phyloP scores from a whole-genome alignment of 2,113 vertebrate genomes.

The Bombycilla garrulus region DNA sequence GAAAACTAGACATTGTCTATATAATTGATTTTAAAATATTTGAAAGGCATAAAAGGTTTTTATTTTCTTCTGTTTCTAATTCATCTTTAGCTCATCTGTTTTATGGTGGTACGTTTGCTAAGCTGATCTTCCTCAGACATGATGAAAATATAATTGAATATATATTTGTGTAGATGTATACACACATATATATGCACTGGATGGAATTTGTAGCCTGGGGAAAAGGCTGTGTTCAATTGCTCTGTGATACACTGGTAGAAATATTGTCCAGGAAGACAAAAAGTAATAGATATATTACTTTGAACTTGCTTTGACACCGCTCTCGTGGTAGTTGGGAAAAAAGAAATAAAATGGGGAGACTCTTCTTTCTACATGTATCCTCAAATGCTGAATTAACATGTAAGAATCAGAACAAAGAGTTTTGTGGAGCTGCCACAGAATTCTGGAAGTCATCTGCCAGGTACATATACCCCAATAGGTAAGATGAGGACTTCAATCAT shows the following conservation, averaged over 20 bases:
- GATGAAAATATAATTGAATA: background rate
- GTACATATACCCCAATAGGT: rapidly evolving
- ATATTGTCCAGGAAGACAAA: background rate
- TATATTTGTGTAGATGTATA: background rate
- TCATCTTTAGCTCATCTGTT: background rate
- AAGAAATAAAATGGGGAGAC: background rate
- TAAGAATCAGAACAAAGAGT: background rate
- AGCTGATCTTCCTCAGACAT: background rate
- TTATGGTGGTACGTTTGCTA: background rate
- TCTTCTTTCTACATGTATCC: background rate
- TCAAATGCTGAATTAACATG: background rate
- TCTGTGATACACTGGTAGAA: background rate
- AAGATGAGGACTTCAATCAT: background rate
- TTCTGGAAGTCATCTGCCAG: background rate
- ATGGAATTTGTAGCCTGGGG: background rate
- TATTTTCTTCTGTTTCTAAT: background rate
- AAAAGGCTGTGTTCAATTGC: background rate
- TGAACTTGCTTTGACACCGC: background rate
- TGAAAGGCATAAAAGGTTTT: background rate
- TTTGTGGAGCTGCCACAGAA: background rate
- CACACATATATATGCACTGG: background rate
- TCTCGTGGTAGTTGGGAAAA: rapidly evolving
- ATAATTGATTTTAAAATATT: background rate
- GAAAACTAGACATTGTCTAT: background rate
- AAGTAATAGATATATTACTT: background rate